Conservation (phyloP, 2,113 vertebrate genomes). For the Maccullochella peelii region DNA sequence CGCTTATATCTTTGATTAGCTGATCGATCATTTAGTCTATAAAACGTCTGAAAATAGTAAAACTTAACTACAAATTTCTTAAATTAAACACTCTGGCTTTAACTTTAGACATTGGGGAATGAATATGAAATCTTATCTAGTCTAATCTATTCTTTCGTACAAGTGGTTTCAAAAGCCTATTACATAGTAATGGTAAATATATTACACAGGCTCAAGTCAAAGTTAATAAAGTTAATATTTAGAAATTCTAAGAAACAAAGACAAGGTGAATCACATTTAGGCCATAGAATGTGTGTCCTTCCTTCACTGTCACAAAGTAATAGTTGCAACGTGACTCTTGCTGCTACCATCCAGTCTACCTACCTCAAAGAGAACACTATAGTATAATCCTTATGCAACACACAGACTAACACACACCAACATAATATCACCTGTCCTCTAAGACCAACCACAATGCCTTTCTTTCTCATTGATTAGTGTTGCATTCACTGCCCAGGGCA, state of each 20-base stretch:
- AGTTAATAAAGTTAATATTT: conserved; percentile 50
- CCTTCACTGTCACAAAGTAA: conserved; percentile 8
- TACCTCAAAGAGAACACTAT: conserved; percentile 39
- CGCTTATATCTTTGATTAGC: not conserved
- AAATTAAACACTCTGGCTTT: too few relatives aligned
- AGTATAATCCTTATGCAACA: too few relatives aligned
- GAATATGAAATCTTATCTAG: not conserved
- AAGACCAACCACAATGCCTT: conserved; percentile 57
- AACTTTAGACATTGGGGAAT: too few relatives aligned
- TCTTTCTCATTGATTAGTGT: conserved; percentile 78
- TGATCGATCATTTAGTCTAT: not conserved
- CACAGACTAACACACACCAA: conserved; percentile 28
- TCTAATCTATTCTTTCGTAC: not conserved
- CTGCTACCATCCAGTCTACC: conserved; percentile 55
- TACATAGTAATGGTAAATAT: not conserved
- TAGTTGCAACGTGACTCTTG: conserved; percentile 20
- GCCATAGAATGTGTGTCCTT: not conserved
- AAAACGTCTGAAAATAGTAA: not conserved
- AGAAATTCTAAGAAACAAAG: not conserved
- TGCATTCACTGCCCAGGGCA: conserved; percentile 74
- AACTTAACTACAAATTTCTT: not conserved
- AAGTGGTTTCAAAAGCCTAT: not conserved
- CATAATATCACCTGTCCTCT: conserved; percentile 48
- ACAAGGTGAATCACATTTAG: conserved; percentile 4
- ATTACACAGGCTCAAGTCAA: conserved; percentile 10